Evolutionary conservation across 2,888 invertebrate species (phyloP), one percentile per base, ranked within the genome.

Genomic region (Caenorhabditis japonica): DNA sequence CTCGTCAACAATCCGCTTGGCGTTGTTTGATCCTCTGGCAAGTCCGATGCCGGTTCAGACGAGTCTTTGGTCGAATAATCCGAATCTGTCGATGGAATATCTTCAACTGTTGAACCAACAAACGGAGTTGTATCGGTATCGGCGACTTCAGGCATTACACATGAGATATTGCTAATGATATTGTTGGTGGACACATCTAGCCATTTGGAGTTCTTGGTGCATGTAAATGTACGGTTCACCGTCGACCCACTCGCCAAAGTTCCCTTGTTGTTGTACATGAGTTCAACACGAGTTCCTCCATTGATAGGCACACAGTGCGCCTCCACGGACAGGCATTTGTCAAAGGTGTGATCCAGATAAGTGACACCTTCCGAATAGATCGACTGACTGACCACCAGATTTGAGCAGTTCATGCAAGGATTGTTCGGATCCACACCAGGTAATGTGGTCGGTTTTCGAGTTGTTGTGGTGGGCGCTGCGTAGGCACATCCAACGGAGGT

Each of bases 391-490:
- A 72, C 77, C 1, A 81, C 69, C 36, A 79, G 56, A 30, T 76
- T 69, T 2, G 75, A 62, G 46, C 81, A 81, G 66, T 79, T 77
- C 77, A 76, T 77, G 51, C 79, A 81, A 1, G 75, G 61, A 39
- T 72, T 75, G 25, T 46, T 52, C 3, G 71, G 62, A 51, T 75
- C 75, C 10, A 75, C 59, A 53, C 60, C 25, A 53, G 64, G 51
- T 27, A 58, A 33, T 53, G 74, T 75, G 5, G 77, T 72, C 0
- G 75, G 55, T 5, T 60, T 64, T 33, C 51, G 52, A n/a, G 72
- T 75, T 0, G 70, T 73, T 7, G 71, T 72, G 7, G 73, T 68
- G 38, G 41, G 53, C 13, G 39, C 15, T 4, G 71, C 73, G 27
- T 75, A 79, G 4, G 75, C 70, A 55, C 79, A 79, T 36, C 76